Conservation (phyloP, 2,797 vertebrate species). For the Remorina albescens region DNA sequence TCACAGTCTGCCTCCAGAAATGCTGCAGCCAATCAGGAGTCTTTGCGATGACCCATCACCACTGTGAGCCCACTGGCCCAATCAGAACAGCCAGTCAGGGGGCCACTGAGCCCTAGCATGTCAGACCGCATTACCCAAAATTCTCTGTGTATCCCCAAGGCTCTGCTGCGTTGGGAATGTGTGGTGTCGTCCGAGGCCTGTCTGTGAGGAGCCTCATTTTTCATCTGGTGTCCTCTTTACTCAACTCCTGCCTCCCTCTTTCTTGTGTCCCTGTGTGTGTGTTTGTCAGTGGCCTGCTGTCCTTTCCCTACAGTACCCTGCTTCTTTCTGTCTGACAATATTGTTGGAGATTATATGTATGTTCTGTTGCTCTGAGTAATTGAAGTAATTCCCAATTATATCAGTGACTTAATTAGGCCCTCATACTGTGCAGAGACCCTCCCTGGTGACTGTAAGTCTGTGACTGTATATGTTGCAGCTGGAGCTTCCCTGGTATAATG, state of each 20-base stretch:
- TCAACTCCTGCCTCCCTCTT: neutral
- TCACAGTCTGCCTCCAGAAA: conserved; percentile 51
- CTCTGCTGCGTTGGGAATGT: conserved; percentile 63
- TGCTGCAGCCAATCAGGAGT: conserved; percentile 51
- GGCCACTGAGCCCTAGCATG: conserved; percentile 74
- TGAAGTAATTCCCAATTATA: conserved; percentile 78
- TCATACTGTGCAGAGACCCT: conserved; percentile 65
- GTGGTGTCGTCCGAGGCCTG: conserved; percentile 69
- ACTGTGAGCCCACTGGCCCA: conserved; percentile 49
- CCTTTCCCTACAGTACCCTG: conserved; percentile 47
- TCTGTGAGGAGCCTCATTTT: conserved; percentile 78
- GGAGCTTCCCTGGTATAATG: conserved; percentile 70
- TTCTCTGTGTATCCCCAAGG: conserved; percentile 71
- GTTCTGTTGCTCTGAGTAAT: conserved; percentile 61
- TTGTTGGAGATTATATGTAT: conserved; percentile 43
- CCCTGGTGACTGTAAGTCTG: conserved; percentile 68
- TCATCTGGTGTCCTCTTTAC: conserved; percentile 66
- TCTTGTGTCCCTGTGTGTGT: conserved; percentile 34
- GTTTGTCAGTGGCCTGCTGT: conserved; percentile 51
- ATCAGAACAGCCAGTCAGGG: conserved; percentile 74
- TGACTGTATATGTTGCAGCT: conserved; percentile 65
- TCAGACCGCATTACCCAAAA: conserved; percentile 81
- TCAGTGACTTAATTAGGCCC: conserved; percentile 82
- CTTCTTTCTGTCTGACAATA: conserved; percentile 25
- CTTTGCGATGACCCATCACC: conserved; percentile 34